Base-by-base conservation (phyloP, 2,888 invertebrate genomes). In the Drosophila mimica region DNA sequence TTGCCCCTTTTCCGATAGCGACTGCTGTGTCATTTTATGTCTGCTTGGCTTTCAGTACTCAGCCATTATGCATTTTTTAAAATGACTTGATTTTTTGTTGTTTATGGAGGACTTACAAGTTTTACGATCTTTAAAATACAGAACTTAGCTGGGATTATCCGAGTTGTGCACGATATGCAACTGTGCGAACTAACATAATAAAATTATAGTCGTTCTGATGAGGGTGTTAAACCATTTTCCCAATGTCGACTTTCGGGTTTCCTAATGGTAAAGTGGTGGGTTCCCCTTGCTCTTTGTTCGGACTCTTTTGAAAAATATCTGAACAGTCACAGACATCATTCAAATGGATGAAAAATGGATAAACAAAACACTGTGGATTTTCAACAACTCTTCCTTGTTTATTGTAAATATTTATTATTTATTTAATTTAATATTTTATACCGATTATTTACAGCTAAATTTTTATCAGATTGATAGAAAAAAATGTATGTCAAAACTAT, bases 11-110 rank as follows among this genome's bases (percentile, higher is more conserved):
- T 25, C 13, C 51, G 48, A 40, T 69, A 65, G 51, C 48, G 70
- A 64, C 62, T 78, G 65, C 63, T 68, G 65, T 61, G 69, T 66
- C 76, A 43, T 68, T 86, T 74, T 60, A 83, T 76, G 71, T 81
- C 78, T 76, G 83, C 73, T 83, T 72, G 70, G 76, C 79, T 79
- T 74, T 79, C 81, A 81, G 67, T 68, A 56, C 59, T 48, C 46
- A 46, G 53, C 53, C 66, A 66, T 69, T 74, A 49, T 86, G 69
- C 79, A 81, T 78, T 82, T 74, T 69, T 62, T 60, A 34, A 76
- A 79, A 88, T 81, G 70, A 58, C 84, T 84, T 80, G 74, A 82
- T 82, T 74, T 74, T 51, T 33, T 61, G 58, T 56, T 68, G 30
- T 28, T 61, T 46, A 59, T 51, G 20, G 30, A 9, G 25, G 56